Evolutionary conservation across 2,888 invertebrate species (phyloP).

Genomic region (Drosophila siamana): DNA sequence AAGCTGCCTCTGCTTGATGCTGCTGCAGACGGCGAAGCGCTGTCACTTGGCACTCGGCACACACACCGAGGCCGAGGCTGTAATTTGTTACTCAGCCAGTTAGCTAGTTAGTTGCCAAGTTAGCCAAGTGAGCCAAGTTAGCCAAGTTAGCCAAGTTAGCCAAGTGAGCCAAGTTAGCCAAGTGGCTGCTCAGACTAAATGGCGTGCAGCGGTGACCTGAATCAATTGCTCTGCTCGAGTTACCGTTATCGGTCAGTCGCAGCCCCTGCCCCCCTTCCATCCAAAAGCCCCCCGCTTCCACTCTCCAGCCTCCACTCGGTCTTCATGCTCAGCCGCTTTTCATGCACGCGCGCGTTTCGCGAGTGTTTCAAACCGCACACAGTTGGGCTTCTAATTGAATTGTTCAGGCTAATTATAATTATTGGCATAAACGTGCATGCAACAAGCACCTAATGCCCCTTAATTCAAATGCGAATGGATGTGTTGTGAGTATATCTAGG

Average conservation of each 20-base stretch:
- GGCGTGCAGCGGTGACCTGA: conserved; percentile 58
- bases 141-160: no score
- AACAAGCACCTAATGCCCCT: not conserved
- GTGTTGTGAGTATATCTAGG: not conserved
- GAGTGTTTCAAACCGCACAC: conserved; percentile 23
- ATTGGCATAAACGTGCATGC: not conserved
- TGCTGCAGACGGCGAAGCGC: conserved; percentile 7
- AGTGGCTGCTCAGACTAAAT: conserved; percentile 8
- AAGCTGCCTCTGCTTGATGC: no score
- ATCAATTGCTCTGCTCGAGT: conserved; percentile 60
- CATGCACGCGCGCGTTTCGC: conserved; percentile 43
- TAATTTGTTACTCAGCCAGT: conserved; percentile 48
- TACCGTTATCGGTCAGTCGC: conserved; percentile 37
- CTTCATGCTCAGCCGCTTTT: conserved; percentile 51
- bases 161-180: no score
- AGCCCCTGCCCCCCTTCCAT: not conserved
- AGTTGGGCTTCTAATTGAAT: conserved; percentile 31
- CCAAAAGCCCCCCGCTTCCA: not conserved
- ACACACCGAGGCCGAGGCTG: conserved; percentile 34
- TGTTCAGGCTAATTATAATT: conserved; percentile 27
- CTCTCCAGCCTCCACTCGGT: not conserved
- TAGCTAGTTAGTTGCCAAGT: conserved; percentile 8
- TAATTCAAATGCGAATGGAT: not conserved
- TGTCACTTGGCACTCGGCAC: conserved; percentile 43
- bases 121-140: no score